Evolutionary conservation across 2,113 vertebrate species (phyloP).

Genomic region (Gracilinanus agilis): DNA sequence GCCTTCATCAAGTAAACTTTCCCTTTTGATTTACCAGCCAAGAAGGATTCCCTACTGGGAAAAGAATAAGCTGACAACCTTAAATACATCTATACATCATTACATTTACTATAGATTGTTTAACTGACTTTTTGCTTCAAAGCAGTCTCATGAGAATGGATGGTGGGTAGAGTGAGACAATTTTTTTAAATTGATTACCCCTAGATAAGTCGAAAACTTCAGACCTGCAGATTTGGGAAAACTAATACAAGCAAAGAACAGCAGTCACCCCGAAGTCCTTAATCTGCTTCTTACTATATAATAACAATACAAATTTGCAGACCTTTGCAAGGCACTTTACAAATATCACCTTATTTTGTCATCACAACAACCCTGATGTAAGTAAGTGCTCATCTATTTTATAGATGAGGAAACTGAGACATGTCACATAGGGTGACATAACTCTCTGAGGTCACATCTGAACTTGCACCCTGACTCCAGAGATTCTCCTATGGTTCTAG

Average conservation of each 20-base stretch:
- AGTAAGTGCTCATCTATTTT: no score
- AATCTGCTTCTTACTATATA: no score
- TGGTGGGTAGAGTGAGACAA: neutral
- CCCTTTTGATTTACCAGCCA: neutral
- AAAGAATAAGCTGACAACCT: neutral
- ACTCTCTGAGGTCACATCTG: no score
- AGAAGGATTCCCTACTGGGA: neutral
- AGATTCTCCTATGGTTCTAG: neutral
- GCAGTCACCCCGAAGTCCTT: neutral
- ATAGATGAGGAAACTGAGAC: no score
- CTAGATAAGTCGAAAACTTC: no score
- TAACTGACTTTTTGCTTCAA: neutral
- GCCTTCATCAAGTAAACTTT: neutral
- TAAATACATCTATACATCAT: neutral
- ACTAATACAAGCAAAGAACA: neutral
- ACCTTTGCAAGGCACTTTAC: no score
- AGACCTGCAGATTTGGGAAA: neutral
- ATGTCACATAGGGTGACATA: no score
- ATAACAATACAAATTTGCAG: no score
- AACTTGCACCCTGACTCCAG: neutral
- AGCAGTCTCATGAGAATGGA: neutral
- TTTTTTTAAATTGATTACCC: neutral
- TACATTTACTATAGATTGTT: neutral
- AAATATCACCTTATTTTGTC: no score
- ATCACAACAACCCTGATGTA: no score